Base-by-base conservation (phyloP, 2,113 vertebrate genomes). In the Tenrec ecaudatus region DNA sequence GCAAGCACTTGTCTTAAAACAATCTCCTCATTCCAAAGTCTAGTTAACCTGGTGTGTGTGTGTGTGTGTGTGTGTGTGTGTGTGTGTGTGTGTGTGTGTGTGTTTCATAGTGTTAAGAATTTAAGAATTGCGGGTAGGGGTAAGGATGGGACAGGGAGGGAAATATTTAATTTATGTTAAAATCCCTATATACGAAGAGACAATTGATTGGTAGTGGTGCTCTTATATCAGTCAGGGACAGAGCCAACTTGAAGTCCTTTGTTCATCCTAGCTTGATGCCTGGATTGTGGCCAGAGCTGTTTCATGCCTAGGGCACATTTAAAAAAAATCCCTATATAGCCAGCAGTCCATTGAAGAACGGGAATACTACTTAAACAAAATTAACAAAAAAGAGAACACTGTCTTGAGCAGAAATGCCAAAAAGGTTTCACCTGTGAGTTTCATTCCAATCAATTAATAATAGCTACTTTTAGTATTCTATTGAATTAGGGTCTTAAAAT, bases 81-180 rank as follows among this genome's bases (percentile, higher is more conserved):
- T 53, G 47, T 53, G 47, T 53, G 12, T 40, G 40, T 40, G 40
- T 62, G 3, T 89, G 69, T 73, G 36, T 81, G 89, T 92, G 29
- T 29, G 47, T 53, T 40, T 40, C 40, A 40, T 7, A 40, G 40
- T 40, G 40, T 3, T 40, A 40, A 40, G 40, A 40, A 40, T 40
- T 3, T 40, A 40, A 40, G 40, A 40, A 40, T 40, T 40, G 40
- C 40, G 7, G 40, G 47, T 53, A 10, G 9, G 12, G 47, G 47
- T 10, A 53, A 10, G 47, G 12, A 53, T 53, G 47, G 47, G 47
- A 53, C 47, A 76, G 27, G 6, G 9, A 15, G 12, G 17, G 20
- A 14, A 73, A 60, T 7, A 53, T 71, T 75, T 91, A 86, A 89
- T 57, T 89, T 20, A 80, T 38, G 11, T 83, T 89, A 91, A 75